Evolutionary conservation across 2,113 vertebrate genomes (phyloP), one percentile per base, ranked within the genome.

Genomic region (Spea multiplicata): DNA sequence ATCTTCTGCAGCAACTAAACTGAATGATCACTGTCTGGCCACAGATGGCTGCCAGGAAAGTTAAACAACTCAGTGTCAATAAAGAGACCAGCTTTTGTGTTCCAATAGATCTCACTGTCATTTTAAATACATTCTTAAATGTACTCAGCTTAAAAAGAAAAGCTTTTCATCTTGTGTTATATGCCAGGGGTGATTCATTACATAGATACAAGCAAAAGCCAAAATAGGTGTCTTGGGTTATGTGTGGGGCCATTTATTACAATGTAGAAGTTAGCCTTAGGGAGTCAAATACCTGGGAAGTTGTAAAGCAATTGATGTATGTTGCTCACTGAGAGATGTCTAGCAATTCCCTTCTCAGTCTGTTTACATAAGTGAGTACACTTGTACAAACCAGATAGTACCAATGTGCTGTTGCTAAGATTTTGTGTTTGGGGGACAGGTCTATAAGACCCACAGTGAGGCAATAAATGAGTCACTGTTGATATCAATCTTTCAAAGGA

Each of bases 121-220:
- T 74, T 74, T 67, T 61, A 80, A 74, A 80, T 68, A 80, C 17
- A 74, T 74, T 74, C 52, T 68, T 68, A 68, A 75, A 68, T 80
- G 52, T 49, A 74, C 17, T 61, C 7, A 48, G 44, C 45, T 9
- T 44, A 65, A 61, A 67, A 62, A 50, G 68, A 73, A 73, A 67
- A 3, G 4, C 45, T 67, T 79, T 74, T 50, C n/a, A 50, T 73
- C 52, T 73, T 67, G 10, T 57, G 10, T 44, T 74, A 4, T 61
- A 45, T 61, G 78, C 71, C 78, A 74, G 66, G 74, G 71, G 78
- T 68, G 44, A 74, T 74, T 74, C 78, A 62, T 45, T 53, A 49
- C 64, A 68, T 50, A 13, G 71, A 80, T 61, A 80, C 71, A 74
- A 74, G 65, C 52, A 50, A 57, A 59, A 67, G 53, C 12, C 71